Evolutionary conservation across 2,113 vertebrate species (phyloP).

Genomic region (Solenodon paradoxus): DNA sequence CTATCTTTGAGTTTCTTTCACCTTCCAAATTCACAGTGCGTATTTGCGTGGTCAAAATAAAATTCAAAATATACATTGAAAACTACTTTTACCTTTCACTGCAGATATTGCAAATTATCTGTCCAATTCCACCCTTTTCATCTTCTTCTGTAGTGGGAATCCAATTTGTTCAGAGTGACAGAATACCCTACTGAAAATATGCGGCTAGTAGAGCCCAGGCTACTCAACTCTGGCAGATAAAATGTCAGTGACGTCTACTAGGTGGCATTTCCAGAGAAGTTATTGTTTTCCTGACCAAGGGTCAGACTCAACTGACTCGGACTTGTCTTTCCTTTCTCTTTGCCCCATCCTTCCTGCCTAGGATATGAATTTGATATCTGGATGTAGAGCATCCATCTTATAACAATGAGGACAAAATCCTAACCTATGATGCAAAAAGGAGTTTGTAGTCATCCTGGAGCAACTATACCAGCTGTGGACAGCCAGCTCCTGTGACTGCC

Average conservation of each 20-base stretch:
- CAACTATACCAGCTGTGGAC: not conserved
- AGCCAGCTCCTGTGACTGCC: not conserved
- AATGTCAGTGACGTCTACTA: not conserved
- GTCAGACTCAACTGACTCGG: not conserved
- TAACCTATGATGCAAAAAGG: not conserved
- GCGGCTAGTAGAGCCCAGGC: too few relatives aligned
- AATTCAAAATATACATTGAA: not conserved
- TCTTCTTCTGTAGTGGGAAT: not conserved
- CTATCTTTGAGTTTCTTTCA: not conserved
- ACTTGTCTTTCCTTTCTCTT: not conserved
- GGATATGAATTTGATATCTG: not conserved
- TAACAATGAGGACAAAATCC: not conserved
- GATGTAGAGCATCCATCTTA: not conserved
- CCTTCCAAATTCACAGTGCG: not conserved
- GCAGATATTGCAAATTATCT: not conserved
- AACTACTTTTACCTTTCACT: not conserved
- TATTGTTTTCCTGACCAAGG: not conserved
- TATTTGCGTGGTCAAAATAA: not conserved
- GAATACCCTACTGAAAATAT: not conserved
- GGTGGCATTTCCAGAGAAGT: not conserved
- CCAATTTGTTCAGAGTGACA: not conserved
- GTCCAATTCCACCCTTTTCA: not conserved
- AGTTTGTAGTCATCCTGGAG: not conserved
- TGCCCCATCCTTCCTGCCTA: not conserved
- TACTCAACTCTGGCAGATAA: not conserved